Percentiles rank a stretch among this genome's conserved stretches.
Evolutionary conservation across 2,797 vertebrate genomes (phyloP).

Genomic region (Adrianichthys oophorus): DNA sequence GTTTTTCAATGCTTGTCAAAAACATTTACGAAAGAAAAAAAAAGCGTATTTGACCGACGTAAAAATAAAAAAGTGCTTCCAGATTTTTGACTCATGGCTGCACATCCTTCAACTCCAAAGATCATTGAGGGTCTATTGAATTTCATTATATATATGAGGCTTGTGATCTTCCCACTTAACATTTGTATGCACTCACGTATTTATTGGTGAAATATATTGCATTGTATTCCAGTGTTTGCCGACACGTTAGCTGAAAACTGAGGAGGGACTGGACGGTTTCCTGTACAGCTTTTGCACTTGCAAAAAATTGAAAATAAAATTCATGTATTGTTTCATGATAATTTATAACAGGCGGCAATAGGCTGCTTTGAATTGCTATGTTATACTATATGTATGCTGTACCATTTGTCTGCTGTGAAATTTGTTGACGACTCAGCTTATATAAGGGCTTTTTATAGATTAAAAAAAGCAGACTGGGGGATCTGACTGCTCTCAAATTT

Average conservation of each 20-base stretch:
- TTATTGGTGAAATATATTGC: constrained; percentile 72
- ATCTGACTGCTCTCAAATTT: constrained; percentile 64
- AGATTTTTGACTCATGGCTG: constrained; percentile 61
- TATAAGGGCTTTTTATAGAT: constrained; percentile 83
- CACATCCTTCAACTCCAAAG: constrained; percentile 13
- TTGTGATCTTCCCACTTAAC: constrained; percentile 65
- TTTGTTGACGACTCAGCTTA: constrained; percentile 76
- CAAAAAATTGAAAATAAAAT: constrained; percentile 31
- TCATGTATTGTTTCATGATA: constrained; percentile 72
- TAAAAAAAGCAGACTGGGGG: constrained; percentile 69
- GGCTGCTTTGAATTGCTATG: constrained; percentile 72
- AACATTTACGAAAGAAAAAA: constrained; percentile 14
- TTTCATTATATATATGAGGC: constrained; percentile 56
- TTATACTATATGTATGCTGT: constrained; percentile 76
- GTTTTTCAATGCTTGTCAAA: constrained; percentile 60
- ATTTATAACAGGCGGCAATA: constrained; percentile 69
- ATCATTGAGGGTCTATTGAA: constrained; percentile 16
- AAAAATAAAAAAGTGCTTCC: constrained; percentile 71
- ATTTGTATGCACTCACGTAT: constrained; percentile 68
- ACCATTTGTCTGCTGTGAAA: constrained; percentile 76
- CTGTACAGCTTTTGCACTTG: constrained; percentile 77
- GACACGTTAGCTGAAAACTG: constrained; percentile 62
- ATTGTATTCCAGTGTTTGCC: constrained; percentile 77
- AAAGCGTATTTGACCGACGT: constrained; percentile 55
- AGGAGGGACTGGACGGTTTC: constrained; percentile 52